These are phyloP conservation scores for Luehdorfia chinensis DNA, from an alignment of 1,140 invertebrate genomes.

Conservation along the genomic window DNA sequence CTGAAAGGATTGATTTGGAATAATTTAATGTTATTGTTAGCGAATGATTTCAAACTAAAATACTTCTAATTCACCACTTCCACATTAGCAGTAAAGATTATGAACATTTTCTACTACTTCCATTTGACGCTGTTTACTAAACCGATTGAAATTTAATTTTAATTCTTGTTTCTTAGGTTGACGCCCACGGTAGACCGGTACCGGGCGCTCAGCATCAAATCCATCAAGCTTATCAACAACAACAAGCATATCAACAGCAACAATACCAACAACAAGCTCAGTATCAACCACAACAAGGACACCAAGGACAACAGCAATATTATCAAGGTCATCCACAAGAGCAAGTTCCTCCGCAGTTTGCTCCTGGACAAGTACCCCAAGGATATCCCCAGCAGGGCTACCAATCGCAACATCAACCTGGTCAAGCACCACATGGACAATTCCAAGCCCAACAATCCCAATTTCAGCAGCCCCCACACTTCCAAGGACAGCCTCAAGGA, in stretches of 20 bases:
- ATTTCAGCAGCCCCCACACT: conserved; percentile 19
- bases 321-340: conserved; percentile 26
- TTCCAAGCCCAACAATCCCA: conserved; percentile 18
- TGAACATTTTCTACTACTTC: no score
- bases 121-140: no score
- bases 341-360: conserved; percentile 12
- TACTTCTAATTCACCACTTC: no score
- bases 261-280: conserved; percentile 33
- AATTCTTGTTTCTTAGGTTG: conserved; percentile 37
- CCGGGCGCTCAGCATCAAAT: conserved; percentile 58
- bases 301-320: conserved; percentile 29
- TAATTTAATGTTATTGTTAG: no score
- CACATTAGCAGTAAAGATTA: no score
- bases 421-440: conserved; percentile 17
- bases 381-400: conserved; percentile 23
- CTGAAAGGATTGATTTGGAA: no score
- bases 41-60: no score
- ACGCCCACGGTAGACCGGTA: conserved; percentile 47
- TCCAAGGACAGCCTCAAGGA: conserved; percentile 25
- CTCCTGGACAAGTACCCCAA: conserved; percentile 20
- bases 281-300: conserved; percentile 20
- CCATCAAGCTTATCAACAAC: conserved; percentile 44
- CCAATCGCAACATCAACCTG: conserved; percentile 20
- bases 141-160: no score
- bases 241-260: conserved; percentile 37